Percentiles rank a stretch among this genome's conserved stretches.
phyloP scores from a whole-genome alignment of 2,797 vertebrate genomes.

The Cynopterus sphinx region DNA sequence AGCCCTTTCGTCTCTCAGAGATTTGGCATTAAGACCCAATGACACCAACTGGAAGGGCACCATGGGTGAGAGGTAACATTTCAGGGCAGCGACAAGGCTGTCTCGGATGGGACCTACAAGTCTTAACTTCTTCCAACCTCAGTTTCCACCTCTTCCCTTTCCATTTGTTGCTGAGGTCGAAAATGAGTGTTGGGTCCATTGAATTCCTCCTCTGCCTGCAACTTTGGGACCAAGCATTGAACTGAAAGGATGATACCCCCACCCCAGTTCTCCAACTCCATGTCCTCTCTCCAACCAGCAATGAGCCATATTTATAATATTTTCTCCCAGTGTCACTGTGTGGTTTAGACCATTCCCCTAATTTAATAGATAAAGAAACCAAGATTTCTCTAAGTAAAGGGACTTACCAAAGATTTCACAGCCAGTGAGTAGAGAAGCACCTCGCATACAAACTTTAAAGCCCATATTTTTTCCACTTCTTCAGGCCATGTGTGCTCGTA shows the following conservation, averaged over 20 bases:
- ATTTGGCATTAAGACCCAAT: not conserved
- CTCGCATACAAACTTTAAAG: not conserved
- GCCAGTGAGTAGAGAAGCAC: not conserved
- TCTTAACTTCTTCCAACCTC: not conserved
- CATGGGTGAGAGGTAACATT: not conserved
- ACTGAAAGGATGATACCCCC: not conserved
- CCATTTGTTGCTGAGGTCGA: not conserved
- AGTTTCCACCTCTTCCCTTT: not conserved
- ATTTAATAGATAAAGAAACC: not conserved
- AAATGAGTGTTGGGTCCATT: not conserved
- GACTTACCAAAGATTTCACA: not conserved
- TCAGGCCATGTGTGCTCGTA: accelerated
- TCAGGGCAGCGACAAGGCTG: not conserved
- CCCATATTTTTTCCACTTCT: not conserved
- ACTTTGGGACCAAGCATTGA: not conserved
- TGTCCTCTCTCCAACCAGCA: not conserved
- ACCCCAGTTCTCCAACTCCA: not conserved
- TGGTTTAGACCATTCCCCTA: not conserved
- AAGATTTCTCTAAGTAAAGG: not conserved
- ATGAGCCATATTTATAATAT: not conserved
- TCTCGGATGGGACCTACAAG: not conserved
- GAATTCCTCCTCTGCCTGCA: not conserved
- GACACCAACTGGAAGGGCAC: not conserved
- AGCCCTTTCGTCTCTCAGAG: not conserved
- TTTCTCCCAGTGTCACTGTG: not conserved